Evolutionary conservation across 2,888 invertebrate species (phyloP).

Genomic region (Encarsia formosa): DNA sequence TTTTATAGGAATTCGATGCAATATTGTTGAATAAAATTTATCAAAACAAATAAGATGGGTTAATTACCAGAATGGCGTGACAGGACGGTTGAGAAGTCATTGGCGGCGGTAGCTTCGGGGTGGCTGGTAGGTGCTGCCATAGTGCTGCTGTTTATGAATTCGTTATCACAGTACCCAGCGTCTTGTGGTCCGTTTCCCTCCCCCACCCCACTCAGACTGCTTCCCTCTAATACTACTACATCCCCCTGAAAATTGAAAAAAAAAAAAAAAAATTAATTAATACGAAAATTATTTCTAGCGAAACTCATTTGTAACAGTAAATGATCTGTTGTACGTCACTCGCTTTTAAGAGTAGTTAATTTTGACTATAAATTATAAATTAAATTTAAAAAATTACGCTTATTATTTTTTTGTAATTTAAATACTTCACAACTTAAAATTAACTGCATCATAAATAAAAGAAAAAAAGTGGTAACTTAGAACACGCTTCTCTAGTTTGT

Average conservation of each 20-base stretch:
- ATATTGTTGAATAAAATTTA: neutral
- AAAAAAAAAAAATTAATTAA: neutral
- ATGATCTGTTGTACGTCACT: too few relatives aligned
- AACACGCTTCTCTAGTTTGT: too few relatives aligned
- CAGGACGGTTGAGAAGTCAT: conserved; percentile 53
- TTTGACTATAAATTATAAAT: too few relatives aligned
- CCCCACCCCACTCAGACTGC: conserved; percentile 51
- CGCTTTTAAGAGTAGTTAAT: too few relatives aligned
- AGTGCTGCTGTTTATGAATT: conserved; percentile 50
- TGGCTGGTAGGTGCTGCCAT: conserved; percentile 48
- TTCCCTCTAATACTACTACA: conserved; percentile 53
- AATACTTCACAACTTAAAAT: too few relatives aligned
- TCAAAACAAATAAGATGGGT: neutral
- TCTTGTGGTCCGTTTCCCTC: conserved; percentile 50
- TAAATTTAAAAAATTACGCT: too few relatives aligned
- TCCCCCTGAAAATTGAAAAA: conserved; percentile 43
- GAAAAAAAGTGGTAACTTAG: too few relatives aligned
- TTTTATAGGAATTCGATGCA: neutral
- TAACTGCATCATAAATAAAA: too few relatives aligned
- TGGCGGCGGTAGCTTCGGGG: conserved; percentile 51
- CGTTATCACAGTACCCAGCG: conserved; percentile 53
- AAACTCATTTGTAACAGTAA: too few relatives aligned
- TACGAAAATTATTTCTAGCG: too few relatives aligned
- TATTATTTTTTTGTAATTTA: too few relatives aligned
- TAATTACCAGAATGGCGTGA: conserved; percentile 49